A percentile compares a stretch with the other conserved stretches of the same genome.
phyloP scores from a whole-genome alignment of 1,140 invertebrate species.

The Caenorhabditis latens region DNA sequence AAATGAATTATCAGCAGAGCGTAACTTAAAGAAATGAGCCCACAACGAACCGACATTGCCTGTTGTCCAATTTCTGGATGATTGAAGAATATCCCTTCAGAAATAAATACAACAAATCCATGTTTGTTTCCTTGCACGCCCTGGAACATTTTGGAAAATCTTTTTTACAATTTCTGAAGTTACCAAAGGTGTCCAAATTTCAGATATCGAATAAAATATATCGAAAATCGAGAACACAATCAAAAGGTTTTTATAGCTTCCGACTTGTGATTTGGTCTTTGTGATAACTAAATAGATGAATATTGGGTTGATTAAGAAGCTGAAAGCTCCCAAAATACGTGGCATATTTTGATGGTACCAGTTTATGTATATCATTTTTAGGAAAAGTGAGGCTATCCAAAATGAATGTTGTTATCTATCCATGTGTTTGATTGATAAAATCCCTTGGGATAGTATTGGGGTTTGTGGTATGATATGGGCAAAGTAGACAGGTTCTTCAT shows the following conservation, averaged over 20 bases:
- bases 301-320: constrained; percentile 11
- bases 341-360: constrained; percentile 15
- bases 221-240: constrained; percentile 25
- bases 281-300: constrained; percentile 31
- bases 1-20: constrained; percentile 27
- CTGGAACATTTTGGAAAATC: no score
- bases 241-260: constrained; percentile 21
- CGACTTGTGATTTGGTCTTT: constrained; percentile 6
- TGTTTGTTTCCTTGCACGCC: not conserved
- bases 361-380: constrained; percentile 18
- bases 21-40: constrained; percentile 33
- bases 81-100: not conserved
- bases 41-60: constrained; percentile 13
- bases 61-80: not conserved
- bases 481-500: no score
- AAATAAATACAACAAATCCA: not conserved
- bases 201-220: constrained; percentile 17
- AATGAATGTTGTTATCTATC: no score
- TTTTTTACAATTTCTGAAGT: not conserved
- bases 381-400: not conserved
- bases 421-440: not conserved
- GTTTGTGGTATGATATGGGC: no score
- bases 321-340: not conserved
- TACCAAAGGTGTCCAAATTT: not conserved
- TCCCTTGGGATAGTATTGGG: not conserved